Base-by-base conservation (phyloP, 2,888 invertebrate species). In the Pterostichus madidus region DNA sequence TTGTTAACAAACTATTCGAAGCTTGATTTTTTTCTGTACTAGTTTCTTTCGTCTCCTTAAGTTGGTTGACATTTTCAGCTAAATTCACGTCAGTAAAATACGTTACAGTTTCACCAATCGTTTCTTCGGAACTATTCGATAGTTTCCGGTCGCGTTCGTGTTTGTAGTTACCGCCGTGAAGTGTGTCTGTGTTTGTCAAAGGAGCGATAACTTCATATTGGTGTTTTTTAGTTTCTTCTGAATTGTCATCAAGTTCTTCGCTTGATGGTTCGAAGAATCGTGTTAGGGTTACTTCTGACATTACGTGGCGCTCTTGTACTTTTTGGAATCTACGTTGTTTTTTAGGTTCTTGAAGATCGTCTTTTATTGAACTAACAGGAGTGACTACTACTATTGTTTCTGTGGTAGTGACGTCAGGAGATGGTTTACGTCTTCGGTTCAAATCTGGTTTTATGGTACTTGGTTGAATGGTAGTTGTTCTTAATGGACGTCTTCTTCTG, bases 81-180 rank as follows among this genome's bases (percentile, higher is more conserved):
- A 77, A 8, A 56, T 5, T 77, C 6, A 56, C n/a, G 56, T 77
- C 77, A 44, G 44, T 15, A 15, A 44, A 71, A 15, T 15, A 71
- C 8, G 39, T 6, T 39, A 39, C 7, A 39, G 39, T 39, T 13
- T 46, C 52, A 44, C 15, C 10, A n/a, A n/a, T n/a, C n/a, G n/a
- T n/a, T 8, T 76, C 76, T 52, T 76, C 53, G 13, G 46, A 13
- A 31, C 10, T 5, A 11, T 52, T 75, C n/a, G 15, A 0, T 31
- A 2, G 5, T 5, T 31, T 64, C 13, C n/a, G 32, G 11, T 73
- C 73, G 15, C 15, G 15, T 32, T 64, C 79, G 15, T 81, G 83
- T 11, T 75, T 85, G 56, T 85, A 86, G 64, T 86, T 86, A 4
- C 85, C 85, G 7, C 85, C 86, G 46, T 86, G 85, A 71, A 84